These are phyloP conservation scores for Apeira syringaria DNA, from an alignment of 2,888 invertebrate genomes.

Conservation along the genomic window DNA sequence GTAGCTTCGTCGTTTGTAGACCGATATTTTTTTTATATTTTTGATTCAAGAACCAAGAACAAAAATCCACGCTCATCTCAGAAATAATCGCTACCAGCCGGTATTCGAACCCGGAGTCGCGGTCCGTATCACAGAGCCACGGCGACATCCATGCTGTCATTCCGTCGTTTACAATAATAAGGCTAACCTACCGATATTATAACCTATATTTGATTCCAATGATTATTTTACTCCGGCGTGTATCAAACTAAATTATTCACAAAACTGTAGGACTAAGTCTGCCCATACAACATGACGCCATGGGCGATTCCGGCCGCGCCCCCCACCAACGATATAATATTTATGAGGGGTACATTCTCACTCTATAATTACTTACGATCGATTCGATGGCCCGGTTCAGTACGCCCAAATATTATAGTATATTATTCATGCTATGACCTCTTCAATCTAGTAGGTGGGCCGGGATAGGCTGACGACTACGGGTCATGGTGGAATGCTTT, in stretches of 20 bases:
- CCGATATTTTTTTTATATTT: no score
- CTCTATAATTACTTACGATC: conserved; percentile 78
- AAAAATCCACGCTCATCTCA: no score
- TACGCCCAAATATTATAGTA: conserved; percentile 60
- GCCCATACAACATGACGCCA: conserved; percentile 41
- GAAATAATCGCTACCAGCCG: no score
- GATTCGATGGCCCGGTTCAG: conserved; percentile 68
- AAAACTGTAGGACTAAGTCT: conserved; percentile 20
- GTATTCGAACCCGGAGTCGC: no score
- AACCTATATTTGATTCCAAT: neutral
- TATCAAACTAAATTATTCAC: conserved; percentile 21
- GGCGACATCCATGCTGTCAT: no score
- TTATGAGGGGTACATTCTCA: conserved; percentile 79
- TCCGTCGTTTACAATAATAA: no score
- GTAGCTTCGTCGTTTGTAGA: no score
- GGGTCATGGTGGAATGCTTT: conserved; percentile 15
- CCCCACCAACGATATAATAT: conserved; percentile 71
- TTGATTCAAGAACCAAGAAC: no score
- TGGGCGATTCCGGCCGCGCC: conserved; percentile 77
- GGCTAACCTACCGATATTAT: no score
- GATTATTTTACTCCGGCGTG: conserved; percentile 7
- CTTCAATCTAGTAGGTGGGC: conserved; percentile 66
- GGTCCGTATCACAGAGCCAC: no score
- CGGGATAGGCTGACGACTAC: conserved; percentile 8
- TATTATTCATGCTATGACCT: conserved; percentile 69